phyloP scores from a whole-genome alignment of 2,797 vertebrate genomes.

The Gymnopithys bicolor region DNA sequence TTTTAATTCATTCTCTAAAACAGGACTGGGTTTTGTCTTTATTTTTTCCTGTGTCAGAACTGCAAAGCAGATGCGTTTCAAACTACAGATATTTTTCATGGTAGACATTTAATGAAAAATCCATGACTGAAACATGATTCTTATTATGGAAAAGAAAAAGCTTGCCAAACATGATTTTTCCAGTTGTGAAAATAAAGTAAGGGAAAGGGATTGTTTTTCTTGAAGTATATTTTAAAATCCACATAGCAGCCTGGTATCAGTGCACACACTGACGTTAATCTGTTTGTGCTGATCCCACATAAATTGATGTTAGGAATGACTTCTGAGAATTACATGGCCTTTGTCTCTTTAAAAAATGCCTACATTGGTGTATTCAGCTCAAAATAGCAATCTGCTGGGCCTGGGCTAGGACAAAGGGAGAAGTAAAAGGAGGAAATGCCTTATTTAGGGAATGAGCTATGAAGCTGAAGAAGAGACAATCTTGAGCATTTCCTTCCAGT shows the following conservation, averaged over 20 bases:
- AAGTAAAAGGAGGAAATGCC: slow-evolving; percentile 45
- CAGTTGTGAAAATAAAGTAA: background rate
- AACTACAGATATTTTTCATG: background rate
- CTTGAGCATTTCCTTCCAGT: background rate
- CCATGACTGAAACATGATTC: background rate
- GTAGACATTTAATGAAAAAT: background rate
- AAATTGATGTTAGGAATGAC: background rate
- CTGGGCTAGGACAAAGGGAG: background rate
- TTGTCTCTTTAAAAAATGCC: background rate
- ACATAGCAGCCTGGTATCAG: background rate
- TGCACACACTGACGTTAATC: background rate
- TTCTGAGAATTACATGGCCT: background rate
- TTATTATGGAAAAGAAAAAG: background rate
- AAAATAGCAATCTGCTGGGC: background rate
- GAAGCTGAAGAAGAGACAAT: background rate
- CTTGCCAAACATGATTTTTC: background rate
- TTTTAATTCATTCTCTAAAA: slow-evolving; percentile 15
- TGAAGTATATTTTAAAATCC: background rate
- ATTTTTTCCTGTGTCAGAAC: slow-evolving; percentile 20
- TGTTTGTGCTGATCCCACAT: background rate
- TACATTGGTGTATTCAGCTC: background rate
- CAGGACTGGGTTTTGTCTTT: background rate
- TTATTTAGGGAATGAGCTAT: background rate
- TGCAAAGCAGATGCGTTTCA: slow-evolving; percentile 38
- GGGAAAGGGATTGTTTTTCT: background rate